Evolutionary conservation across 53 echinoderm and acorn worm genomes (phyloP), one percentile per base, ranked within the genome.

Genomic region (Echinometra lucunter): DNA sequence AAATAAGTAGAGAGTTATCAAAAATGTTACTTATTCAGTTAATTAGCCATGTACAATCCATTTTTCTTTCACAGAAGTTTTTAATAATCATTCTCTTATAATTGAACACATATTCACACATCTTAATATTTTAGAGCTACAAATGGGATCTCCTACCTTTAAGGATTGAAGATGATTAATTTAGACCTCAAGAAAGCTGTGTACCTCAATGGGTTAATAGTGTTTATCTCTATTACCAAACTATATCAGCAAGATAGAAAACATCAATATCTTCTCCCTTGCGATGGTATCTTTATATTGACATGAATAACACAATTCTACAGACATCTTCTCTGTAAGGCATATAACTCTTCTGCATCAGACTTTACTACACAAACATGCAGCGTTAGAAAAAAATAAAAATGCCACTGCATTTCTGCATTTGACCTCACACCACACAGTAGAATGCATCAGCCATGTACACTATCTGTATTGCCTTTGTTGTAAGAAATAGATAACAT

Each of bases 401-500:
- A n/a, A n/a, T n/a, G n/a, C n/a, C 42, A 78, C 21, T 42, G 72
- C 35, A 72, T 72, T 53, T 1, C 42, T 78, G n/a, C n/a, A n/a
- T n/a, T n/a, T n/a, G n/a, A 78, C 30, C 69, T 69, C 69, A 69
- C 69, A 69, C 69, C 35, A 78, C 42, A 42, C 78, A 78, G 78
- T 42, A 40, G 78, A 78, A 78, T 17, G 21, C 78, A 78, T 78
- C 78, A 78, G 78, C 78, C 78, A 78, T 40, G 78, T 44, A 44
- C 78, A 78, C 42, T 40, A 78, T 78, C 78, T 45, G 85, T 85
- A 85, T 85, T 85, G 85, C 85, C 30, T 85, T 85, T 49, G 47
- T 85, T 85, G 28, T 85, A 85, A 47, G 85, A 85, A 85, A 85
- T 85, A 85, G 49, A 85, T 85, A n/a, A 85, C 85, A 85, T 28